Evolutionary conservation across 2,888 invertebrate species (phyloP).

Genomic region (Volucella bombylans): DNA sequence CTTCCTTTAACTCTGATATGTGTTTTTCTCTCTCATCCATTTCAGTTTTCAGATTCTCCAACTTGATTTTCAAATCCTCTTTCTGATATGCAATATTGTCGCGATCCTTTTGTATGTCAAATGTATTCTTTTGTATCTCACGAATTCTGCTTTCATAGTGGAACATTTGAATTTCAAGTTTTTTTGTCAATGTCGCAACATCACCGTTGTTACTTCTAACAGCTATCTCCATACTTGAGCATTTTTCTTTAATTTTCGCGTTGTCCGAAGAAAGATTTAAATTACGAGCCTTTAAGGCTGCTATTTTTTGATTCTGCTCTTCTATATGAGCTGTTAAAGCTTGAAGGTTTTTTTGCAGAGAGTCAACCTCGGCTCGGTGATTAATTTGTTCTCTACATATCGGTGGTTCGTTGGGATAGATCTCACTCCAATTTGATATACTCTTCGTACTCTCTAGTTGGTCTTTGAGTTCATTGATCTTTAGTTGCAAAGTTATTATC

Average conservation of each 20-base stretch:
- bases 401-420: slow-evolving; percentile 78
- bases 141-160: slow-evolving; percentile 78
- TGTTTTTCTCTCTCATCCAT: slow-evolving; percentile 76
- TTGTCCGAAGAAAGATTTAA: slow-evolving; percentile 87
- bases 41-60: slow-evolving; percentile 77
- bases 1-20: slow-evolving; percentile 76
- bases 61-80: slow-evolving; percentile 77
- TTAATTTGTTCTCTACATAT: slow-evolving; percentile 84
- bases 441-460: slow-evolving; percentile 82
- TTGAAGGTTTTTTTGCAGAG: slow-evolving; percentile 85
- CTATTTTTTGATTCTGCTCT: slow-evolving; percentile 85
- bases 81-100: slow-evolving; percentile 76
- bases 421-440: slow-evolving; percentile 15
- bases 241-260: slow-evolving; percentile 84
- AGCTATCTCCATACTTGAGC: slow-evolving; percentile 85
- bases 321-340: slow-evolving; percentile 84
- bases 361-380: slow-evolving; percentile 84
- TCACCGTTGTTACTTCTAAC: slow-evolving; percentile 86
- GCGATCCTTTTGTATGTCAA: slow-evolving; percentile 75
- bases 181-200: slow-evolving; percentile 85
- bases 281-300: slow-evolving; percentile 87
- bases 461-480: slow-evolving; percentile 86
- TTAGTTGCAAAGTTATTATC: slow-evolving; percentile 87
- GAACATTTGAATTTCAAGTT: slow-evolving; percentile 77
- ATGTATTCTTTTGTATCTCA: slow-evolving; percentile 77